A percentile compares a stretch with the other conserved stretches of the same genome.
phyloP scores from a whole-genome alignment of 2,113 vertebrate genomes.

The Carlito syrichta region DNA sequence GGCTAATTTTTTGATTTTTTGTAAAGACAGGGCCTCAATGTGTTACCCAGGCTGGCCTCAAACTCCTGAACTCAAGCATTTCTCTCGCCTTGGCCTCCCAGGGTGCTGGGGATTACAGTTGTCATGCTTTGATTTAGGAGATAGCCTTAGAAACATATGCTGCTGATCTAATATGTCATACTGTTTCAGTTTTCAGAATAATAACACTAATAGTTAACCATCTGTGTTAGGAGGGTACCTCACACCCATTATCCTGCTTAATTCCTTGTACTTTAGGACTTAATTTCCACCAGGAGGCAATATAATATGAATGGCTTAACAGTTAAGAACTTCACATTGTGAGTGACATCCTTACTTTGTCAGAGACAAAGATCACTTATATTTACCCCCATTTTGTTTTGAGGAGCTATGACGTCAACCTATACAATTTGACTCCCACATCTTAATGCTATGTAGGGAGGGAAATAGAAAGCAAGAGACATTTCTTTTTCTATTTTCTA shows the following conservation, averaged over 20 bases:
- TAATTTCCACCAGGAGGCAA: background rate
- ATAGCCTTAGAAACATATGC: background rate
- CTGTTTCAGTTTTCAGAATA: conserved; percentile 11
- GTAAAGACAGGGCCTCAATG: too few relatives aligned
- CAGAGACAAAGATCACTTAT: background rate
- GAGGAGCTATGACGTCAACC: background rate
- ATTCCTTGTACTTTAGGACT: background rate
- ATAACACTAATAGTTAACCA: background rate
- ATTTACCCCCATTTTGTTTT: background rate
- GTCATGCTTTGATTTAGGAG: background rate
- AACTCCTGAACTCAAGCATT: too few relatives aligned
- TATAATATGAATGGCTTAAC: background rate
- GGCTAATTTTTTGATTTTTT: too few relatives aligned
- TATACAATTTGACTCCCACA: background rate
- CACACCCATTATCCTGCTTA: background rate
- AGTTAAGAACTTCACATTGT: background rate
- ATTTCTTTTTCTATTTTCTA: background rate
- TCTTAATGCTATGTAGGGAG: background rate
- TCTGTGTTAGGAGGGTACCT: background rate
- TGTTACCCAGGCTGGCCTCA: too few relatives aligned
- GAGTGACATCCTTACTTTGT: background rate
- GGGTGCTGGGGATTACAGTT: too few relatives aligned
- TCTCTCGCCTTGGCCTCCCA: too few relatives aligned
- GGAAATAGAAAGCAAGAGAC: background rate
- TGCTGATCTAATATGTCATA: background rate